Conservation (phyloP, 1,140 invertebrate species). For the Antheraea pernyi region DNA sequence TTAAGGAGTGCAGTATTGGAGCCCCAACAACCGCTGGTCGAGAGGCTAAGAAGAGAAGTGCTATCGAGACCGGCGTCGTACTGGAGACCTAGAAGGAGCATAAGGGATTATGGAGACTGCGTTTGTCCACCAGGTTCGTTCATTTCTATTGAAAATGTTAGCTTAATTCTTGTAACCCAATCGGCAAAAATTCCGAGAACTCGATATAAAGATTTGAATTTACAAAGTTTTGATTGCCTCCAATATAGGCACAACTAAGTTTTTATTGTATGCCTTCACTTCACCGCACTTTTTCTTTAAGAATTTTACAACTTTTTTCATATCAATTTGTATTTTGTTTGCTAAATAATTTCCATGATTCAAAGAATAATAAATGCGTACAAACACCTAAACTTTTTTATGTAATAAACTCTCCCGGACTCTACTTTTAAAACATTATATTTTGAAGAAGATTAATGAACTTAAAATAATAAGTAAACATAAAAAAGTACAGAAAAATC, state of each 20-base stretch:
- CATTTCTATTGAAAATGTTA: neutral
- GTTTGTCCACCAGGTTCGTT: slow-evolving; percentile 62
- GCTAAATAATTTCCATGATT: neutral
- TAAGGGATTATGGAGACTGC: slow-evolving; percentile 65
- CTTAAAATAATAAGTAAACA: too few species aligned
- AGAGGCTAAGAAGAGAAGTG: slow-evolving; percentile 54
- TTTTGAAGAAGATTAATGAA: too few species aligned
- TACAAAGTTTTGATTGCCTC: slow-evolving; percentile 4
- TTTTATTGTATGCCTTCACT: too few species aligned
- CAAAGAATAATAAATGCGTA: too few species aligned
- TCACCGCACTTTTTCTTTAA: neutral
- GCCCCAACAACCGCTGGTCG: slow-evolving; percentile 65
- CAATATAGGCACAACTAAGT: neutral
- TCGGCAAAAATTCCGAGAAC: neutral
- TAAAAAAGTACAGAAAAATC: too few species aligned
- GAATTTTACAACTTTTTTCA: neutral
- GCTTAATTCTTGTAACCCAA: neutral
- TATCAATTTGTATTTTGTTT: neutral
- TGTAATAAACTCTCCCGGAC: too few species aligned
- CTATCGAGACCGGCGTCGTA: slow-evolving; percentile 40
- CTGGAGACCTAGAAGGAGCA: slow-evolving; percentile 54
- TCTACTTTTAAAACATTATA: too few species aligned
- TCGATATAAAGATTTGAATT: neutral
- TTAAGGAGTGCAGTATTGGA: slow-evolving; percentile 66
- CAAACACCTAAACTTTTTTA: too few species aligned